Conservation (phyloP, 2,888 invertebrate genomes). For the Fragum fragum region DNA sequence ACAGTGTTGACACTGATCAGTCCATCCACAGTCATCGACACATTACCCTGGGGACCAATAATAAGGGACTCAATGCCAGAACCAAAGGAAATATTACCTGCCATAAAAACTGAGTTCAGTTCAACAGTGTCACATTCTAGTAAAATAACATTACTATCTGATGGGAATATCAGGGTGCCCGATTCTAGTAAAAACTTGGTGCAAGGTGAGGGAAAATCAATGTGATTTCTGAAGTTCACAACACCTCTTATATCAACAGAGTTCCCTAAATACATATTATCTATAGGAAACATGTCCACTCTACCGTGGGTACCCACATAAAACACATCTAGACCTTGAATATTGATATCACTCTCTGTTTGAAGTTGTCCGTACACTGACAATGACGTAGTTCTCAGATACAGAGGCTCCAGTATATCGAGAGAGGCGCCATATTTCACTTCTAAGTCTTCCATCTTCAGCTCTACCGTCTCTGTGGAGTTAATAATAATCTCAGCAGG, state of each 20-base stretch:
- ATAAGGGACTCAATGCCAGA: constrained; percentile 56
- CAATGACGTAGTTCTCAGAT: not conserved
- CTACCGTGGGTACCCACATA: constrained; percentile 59
- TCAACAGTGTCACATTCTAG: constrained; percentile 69
- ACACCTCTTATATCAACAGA: constrained; percentile 63
- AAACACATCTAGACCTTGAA: constrained; percentile 30
- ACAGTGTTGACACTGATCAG: constrained; percentile 63
- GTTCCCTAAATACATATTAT: constrained; percentile 65
- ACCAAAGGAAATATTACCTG: constrained; percentile 68
- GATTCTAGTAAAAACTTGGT: constrained; percentile 60
- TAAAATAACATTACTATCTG: constrained; percentile 49
- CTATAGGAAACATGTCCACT: constrained; percentile 63
- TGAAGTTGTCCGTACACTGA: not conserved
- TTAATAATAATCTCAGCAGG: not conserved
- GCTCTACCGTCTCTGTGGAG: not conserved
- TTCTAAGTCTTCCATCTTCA: not conserved
- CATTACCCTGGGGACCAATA: constrained; percentile 66
- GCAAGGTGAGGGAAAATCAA: constrained; percentile 68
- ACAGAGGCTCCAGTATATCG: constrained; percentile 4
- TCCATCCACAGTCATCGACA: constrained; percentile 64
- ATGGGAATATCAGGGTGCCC: constrained; percentile 57
- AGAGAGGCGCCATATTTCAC: constrained; percentile 4
- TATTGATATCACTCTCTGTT: constrained; percentile 3
- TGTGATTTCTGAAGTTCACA: constrained; percentile 53
- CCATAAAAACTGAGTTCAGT: constrained; percentile 69